These are phyloP conservation scores for Gobiocypris rarus DNA, from an alignment of 2,113 vertebrate species.

Conservation along the genomic window DNA sequence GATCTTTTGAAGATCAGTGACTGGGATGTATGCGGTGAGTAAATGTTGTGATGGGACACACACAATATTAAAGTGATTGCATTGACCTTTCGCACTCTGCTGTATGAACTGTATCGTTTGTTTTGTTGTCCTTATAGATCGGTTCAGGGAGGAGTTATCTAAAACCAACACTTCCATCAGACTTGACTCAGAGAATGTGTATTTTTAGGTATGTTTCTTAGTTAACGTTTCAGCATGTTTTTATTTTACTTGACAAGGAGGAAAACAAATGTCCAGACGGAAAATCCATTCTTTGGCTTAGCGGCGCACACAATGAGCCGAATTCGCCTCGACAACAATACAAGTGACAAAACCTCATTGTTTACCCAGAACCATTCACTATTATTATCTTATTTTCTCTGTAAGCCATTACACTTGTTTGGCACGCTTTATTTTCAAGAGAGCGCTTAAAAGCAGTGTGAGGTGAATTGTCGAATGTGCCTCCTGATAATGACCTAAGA, in stretches of 20 bases:
- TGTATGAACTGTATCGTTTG: not conserved
- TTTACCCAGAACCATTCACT: slow-evolving; percentile 39
- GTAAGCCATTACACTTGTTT: slow-evolving; percentile 35
- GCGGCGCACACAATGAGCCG: not conserved
- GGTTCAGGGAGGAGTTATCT: not conserved
- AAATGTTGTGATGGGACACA: slow-evolving; percentile 6
- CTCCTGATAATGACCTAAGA: slow-evolving; percentile 53
- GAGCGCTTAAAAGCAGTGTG: slow-evolving; percentile 47
- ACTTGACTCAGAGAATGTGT: not conserved
- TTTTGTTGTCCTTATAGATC: slow-evolving; percentile 1
- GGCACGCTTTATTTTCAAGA: slow-evolving; percentile 45
- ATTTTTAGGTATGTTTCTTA: slow-evolving; percentile 3
- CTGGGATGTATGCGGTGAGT: not conserved
- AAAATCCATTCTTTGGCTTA: slow-evolving; percentile 33
- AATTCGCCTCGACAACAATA: slow-evolving; percentile 12
- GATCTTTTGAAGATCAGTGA: slow-evolving; percentile 27
- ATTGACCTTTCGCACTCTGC: not conserved
- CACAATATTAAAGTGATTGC: slow-evolving; percentile 29
- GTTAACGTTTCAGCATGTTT: slow-evolving; percentile 13
- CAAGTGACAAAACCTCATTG: slow-evolving; percentile 28
- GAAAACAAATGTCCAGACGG: slow-evolving; percentile 7
- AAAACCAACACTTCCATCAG: not conserved
- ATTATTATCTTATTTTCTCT: slow-evolving; percentile 44
- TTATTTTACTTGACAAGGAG: slow-evolving; percentile 27
- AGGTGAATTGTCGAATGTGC: slow-evolving; percentile 46